Evolutionary conservation across 2,888 invertebrate species (phyloP).

Genomic region (Embidobia sp.): DNA sequence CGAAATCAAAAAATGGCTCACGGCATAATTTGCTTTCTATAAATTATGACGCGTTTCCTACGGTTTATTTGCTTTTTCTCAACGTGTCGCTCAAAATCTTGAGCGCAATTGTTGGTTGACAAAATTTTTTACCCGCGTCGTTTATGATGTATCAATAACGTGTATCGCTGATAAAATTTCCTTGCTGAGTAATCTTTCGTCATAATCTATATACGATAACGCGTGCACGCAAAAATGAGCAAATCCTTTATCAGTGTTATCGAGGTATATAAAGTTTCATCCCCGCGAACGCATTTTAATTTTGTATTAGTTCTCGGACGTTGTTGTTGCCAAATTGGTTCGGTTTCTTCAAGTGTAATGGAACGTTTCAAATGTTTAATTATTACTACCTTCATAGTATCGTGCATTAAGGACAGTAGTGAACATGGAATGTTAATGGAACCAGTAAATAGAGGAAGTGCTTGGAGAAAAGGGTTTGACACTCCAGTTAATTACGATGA

Average conservation of each 20-base stretch:
- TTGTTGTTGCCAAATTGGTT: background rate
- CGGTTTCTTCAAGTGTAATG: constrained; percentile 14
- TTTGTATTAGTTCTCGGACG: background rate
- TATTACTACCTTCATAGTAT: constrained; percentile 1
- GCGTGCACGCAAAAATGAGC: background rate
- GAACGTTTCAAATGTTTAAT: constrained; percentile 18
- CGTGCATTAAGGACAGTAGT: constrained; percentile 63
- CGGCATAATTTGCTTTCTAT: too few species aligned
- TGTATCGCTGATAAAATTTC: constrained; percentile 2
- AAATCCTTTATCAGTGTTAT: constrained; percentile 36
- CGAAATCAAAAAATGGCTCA: too few species aligned
- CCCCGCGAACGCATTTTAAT: constrained; percentile 1
- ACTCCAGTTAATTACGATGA: constrained; percentile 83
- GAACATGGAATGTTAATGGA: constrained; percentile 83
- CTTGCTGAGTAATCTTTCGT: constrained; percentile 14
- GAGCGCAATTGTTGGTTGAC: background rate
- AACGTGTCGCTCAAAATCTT: too few species aligned
- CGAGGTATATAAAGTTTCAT: constrained; percentile 31
- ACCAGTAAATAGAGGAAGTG: constrained; percentile 83
- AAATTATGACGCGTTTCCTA: too few species aligned
- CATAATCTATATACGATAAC: constrained; percentile 25
- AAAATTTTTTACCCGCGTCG: too few species aligned
- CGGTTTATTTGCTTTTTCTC: too few species aligned
- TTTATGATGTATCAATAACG: too few species aligned
- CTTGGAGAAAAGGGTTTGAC: constrained; percentile 82